These are phyloP conservation scores for Micropterix aruncella DNA, from an alignment of 2,888 invertebrate genomes.

Conservation along the genomic window DNA sequence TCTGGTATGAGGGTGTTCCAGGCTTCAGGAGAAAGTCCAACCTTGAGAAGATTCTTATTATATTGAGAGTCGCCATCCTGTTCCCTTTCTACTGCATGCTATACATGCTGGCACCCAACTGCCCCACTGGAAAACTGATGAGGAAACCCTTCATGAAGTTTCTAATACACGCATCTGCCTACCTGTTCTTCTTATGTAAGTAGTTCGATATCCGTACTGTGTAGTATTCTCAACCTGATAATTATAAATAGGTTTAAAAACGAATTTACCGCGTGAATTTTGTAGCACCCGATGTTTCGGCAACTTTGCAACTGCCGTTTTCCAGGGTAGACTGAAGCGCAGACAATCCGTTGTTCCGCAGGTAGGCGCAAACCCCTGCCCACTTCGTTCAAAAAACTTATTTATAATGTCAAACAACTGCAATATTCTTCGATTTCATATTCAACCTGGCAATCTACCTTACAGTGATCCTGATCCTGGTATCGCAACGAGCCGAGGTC, in stretches of 20 bases:
- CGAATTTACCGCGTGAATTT: no score
- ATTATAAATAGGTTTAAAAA: no score
- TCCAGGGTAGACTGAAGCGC: background rate
- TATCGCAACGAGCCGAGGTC: conserved; percentile 80
- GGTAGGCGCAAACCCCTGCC: no score
- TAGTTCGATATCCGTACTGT: no score
- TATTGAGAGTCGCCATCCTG: conserved; percentile 59
- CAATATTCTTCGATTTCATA: background rate
- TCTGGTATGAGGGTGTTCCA: conserved; percentile 94
- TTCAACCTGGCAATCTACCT: conserved; percentile 12
- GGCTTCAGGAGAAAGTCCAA: conserved; percentile 78
- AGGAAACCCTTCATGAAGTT: conserved; percentile 95
- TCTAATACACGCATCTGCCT: conserved; percentile 86
- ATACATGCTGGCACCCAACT: conserved; percentile 77
- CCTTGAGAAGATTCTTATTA: conserved; percentile 56
- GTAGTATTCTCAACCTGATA: conserved; percentile 4
- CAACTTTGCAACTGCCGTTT: background rate
- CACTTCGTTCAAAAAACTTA: no score
- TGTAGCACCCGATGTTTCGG: no score
- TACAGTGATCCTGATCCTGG: conserved; percentile 79
- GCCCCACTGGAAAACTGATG: conserved; percentile 66
- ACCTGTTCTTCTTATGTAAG: conserved; percentile 86
- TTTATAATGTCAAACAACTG: background rate
- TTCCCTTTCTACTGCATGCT: conserved; percentile 80
- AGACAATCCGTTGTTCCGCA: no score